Base-by-base conservation (phyloP, 2,113 vertebrate genomes). In the Rana temporaria region DNA sequence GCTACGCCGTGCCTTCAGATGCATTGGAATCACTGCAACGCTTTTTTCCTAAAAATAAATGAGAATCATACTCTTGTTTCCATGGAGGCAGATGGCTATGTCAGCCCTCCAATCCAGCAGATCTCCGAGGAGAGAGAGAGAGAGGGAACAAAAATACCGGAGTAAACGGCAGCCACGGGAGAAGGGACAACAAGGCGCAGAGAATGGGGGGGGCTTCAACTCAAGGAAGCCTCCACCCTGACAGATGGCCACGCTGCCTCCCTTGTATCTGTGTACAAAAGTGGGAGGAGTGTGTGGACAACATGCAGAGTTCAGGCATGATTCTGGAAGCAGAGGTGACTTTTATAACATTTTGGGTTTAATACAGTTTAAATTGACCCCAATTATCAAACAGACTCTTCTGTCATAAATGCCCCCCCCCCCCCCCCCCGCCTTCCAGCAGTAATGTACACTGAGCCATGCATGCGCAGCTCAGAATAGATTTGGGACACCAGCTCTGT, bases 1-100 rank as follows among this genome's bases (percentile, higher is more conserved):
- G 70, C 62, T 59, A 32, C 63, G 80, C 71, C 17, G 57, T 75
- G 80, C 70, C 80, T 75, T 82, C 80, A 82, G 19, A 82, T 82
- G 53, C 80, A 82, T 67, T 53, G 0, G 17, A 84, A 87, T 86
- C 88, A 56, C 84, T 87, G 12, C 22, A 74, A 86, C 78, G 65
- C 81, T 72, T 48, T 48, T 34, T 84, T 84, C 84, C 90, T 90
- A 89, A 88, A 91, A 92, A 90, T 91, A 91, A 89, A 88, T 76
- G 84, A 84, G 85, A 85, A 86, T 85, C 88, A 87, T 84, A 77
- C 85, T 84, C 80, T 48, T 30, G 82, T 91, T 56, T 0, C 88
- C 87, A 89, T 88, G 87, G 84, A 85, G 80, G 87, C 87, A 7
- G 0, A 75, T 12, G 32, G 86, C 79, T 8, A 9, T 22, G 85